These are phyloP conservation scores for Nebria brevicollis DNA, from an alignment of 2,888 invertebrate species.

Conservation along the genomic window DNA sequence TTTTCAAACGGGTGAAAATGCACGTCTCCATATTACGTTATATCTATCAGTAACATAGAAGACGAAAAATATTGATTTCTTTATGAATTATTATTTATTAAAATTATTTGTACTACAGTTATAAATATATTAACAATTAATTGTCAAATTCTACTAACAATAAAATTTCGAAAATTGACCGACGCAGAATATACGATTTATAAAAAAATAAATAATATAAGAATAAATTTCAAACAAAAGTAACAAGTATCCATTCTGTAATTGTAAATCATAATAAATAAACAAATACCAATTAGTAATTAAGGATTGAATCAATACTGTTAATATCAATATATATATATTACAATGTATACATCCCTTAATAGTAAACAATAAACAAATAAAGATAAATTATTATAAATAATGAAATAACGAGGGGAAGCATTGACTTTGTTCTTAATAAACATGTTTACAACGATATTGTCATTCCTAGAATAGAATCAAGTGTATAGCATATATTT, in stretches of 20 bases:
- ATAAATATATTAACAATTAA: no score
- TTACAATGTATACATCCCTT: background rate
- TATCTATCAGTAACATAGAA: background rate
- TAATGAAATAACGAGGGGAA: slow-evolving; percentile 26
- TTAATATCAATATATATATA: background rate
- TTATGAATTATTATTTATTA: no score
- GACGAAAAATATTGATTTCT: no score
- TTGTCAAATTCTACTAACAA: no score
- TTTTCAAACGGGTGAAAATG: background rate
- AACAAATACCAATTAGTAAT: no score
- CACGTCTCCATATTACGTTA: background rate
- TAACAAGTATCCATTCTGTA: no score
- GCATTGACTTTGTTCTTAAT: slow-evolving; percentile 37
- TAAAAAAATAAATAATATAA: no score
- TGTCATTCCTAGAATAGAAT: slow-evolving; percentile 35
- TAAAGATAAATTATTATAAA: background rate
- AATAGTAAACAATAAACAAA: background rate
- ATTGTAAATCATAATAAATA: no score
- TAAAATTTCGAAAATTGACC: no score
- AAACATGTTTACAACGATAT: slow-evolving; percentile 42
- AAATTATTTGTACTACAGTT: no score
- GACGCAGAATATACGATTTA: no score
- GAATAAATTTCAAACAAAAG: background rate
- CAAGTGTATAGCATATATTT: background rate
- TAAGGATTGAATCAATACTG: no score